phyloP scores from a whole-genome alignment of 2,113 vertebrate species.

The Grammomys surdaster region DNA sequence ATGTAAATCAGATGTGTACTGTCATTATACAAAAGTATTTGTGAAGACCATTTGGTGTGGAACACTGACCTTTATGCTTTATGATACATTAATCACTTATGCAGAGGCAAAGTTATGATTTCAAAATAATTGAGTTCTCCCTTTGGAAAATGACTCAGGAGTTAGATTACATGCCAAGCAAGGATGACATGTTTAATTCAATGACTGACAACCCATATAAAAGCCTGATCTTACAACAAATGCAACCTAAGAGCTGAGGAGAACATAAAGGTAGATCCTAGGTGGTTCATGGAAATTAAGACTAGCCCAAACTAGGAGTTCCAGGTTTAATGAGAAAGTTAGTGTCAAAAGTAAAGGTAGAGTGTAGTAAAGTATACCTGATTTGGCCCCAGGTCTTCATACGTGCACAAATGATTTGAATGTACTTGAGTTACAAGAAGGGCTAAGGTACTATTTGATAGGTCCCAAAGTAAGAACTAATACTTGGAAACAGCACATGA shows the following conservation, averaged over 20 bases:
- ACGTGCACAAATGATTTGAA: neutral
- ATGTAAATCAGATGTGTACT: neutral
- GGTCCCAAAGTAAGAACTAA: neutral
- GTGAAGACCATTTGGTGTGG: neutral
- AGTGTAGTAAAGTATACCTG: neutral
- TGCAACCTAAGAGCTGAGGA: neutral
- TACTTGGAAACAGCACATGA: neutral
- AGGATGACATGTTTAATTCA: neutral
- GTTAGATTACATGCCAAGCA: no score
- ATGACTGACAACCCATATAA: no score
- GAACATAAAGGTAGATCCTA: neutral
- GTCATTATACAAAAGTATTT: neutral
- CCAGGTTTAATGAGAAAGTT: no score
- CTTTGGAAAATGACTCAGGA: no score
- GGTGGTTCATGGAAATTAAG: neutral
- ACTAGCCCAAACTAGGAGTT: neutral
- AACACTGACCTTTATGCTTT: neutral
- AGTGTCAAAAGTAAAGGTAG: neutral
- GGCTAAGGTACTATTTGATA: neutral
- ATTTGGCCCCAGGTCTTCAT: neutral
- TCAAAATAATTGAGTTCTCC: neutral
- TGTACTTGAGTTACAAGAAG: neutral
- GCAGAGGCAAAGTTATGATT: neutral
- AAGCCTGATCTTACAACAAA: neutral
- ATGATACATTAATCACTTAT: neutral